phyloP scores from a whole-genome alignment of 2,113 vertebrate genomes.

The Leiothrix lutea region DNA sequence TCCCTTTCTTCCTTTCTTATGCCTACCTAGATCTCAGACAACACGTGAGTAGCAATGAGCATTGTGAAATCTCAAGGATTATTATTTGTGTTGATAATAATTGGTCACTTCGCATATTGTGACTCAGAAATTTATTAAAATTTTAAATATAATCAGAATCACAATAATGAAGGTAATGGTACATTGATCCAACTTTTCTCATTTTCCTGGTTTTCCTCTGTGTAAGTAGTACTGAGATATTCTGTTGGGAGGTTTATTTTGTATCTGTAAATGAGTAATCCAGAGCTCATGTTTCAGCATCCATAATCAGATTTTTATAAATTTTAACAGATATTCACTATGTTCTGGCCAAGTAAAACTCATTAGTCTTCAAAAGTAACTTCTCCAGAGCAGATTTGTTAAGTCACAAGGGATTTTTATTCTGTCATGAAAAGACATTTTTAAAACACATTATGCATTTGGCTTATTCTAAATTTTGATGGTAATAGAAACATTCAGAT shows the following conservation, averaged over 20 bases:
- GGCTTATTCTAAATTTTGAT: neutral
- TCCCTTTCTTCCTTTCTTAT: neutral
- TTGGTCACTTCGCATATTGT: neutral
- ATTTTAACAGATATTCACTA: neutral
- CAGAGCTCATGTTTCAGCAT: neutral
- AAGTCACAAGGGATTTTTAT: neutral
- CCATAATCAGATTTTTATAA: neutral
- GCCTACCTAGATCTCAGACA: neutral
- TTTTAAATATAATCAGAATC: neutral
- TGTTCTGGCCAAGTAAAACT: neutral
- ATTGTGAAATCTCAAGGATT: neutral
- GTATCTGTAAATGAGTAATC: neutral
- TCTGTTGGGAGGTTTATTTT: neutral
- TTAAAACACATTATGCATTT: neutral
- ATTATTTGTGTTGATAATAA: neutral
- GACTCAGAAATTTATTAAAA: neutral
- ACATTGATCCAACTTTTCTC: neutral
- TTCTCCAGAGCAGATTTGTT: neutral
- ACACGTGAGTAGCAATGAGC: fast-evolving
- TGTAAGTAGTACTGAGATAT: neutral
- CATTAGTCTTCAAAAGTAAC: neutral
- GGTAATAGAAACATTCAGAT: neutral
- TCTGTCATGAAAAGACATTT: neutral
- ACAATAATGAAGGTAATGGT: neutral
- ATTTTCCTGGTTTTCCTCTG: neutral